A percentile compares a stretch with the other conserved stretches of the same genome.
These are phyloP conservation scores for Acrocera orbiculus DNA, from an alignment of 2,888 invertebrate species.

Conservation along the genomic window DNA sequence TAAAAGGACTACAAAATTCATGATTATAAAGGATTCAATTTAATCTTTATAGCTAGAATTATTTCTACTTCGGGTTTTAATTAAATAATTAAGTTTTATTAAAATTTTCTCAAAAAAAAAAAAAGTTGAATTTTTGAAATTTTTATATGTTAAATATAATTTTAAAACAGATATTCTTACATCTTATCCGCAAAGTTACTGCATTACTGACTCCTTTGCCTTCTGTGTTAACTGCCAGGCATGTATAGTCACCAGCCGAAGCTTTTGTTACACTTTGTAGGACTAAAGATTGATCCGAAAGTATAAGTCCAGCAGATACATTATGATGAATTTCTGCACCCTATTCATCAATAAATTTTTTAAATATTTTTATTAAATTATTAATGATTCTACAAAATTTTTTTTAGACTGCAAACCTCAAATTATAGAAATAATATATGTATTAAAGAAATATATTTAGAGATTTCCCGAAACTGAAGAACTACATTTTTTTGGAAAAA, in stretches of 20 bases:
- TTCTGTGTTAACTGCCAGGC: conserved; percentile 69
- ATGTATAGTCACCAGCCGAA: conserved; percentile 76
- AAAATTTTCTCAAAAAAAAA: too few relatives aligned
- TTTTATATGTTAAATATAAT: too few relatives aligned
- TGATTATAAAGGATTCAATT: too few relatives aligned
- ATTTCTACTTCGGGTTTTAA: too few relatives aligned
- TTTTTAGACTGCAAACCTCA: neutral
- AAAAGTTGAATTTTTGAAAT: too few relatives aligned
- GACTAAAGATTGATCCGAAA: conserved; percentile 73
- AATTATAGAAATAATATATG: neutral
- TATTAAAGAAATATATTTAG: too few relatives aligned
- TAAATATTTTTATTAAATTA: neutral
- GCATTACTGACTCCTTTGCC: conserved; percentile 62
- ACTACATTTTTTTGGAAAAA: too few relatives aligned
- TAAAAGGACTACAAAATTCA: too few relatives aligned
- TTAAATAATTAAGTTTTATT: too few relatives aligned
- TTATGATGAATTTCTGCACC: conserved; percentile 69
- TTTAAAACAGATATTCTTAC: conserved; percentile 34
- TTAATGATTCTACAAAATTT: neutral
- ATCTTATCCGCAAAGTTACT: conserved; percentile 48
- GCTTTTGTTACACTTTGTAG: conserved; percentile 66
- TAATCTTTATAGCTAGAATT: too few relatives aligned
- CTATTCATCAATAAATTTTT: conserved; percentile 33
- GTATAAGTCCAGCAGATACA: conserved; percentile 59
- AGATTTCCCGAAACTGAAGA: too few relatives aligned